Base-by-base conservation (phyloP, 1,140 invertebrate genomes). In the Drosophila athabasca region DNA sequence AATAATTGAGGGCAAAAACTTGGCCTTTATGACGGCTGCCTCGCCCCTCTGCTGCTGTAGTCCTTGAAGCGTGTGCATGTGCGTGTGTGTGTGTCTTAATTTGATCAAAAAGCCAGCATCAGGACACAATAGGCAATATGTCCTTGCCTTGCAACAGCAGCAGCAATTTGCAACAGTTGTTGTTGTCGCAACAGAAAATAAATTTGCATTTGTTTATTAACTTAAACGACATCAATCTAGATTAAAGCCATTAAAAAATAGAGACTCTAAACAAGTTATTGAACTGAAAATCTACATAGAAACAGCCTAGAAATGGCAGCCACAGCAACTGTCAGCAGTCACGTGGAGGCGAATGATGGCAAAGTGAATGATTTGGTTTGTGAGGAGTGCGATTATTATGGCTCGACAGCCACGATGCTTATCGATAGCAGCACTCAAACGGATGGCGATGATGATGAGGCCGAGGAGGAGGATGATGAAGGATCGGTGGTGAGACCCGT, bases 361-460 rank as follows among this genome's bases (percentile, higher is more conserved):
- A 69, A 78, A 39, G 29, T 76, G 70, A 24, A 75, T 66, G 78
- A 78, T 24, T 44, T 82, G 70, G 62, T 66, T 11, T 89, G 78
- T 35, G 75, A 83, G 39, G 76, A 76, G 15, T 88, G 84, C 57
- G 84, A 89, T 43, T 83, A 77, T 46, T 79, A 64, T 60, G 77
- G 50, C 11, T 55, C 76, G 13, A 55, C 44, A 5, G 45, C 76
- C 7, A 61, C 61, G n/a, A 76, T 81, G 67, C 68, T 88, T 44
- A 80, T 83, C 39, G 88, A 90, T 70, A 90, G 84, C 50, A 84
- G 88, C 35, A 84, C 82, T 0, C 74, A 89, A 52, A 88, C 80
- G 8, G 84, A 90, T 9, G 60, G 51, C 44, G 79, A 67, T 44
- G 79, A 61, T 4, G 69, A 66, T 3, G 61, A 60, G 5, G 70